Evolutionary conservation across 2,888 invertebrate genomes (phyloP).

Genomic region (Drosophila hamatofila): DNA sequence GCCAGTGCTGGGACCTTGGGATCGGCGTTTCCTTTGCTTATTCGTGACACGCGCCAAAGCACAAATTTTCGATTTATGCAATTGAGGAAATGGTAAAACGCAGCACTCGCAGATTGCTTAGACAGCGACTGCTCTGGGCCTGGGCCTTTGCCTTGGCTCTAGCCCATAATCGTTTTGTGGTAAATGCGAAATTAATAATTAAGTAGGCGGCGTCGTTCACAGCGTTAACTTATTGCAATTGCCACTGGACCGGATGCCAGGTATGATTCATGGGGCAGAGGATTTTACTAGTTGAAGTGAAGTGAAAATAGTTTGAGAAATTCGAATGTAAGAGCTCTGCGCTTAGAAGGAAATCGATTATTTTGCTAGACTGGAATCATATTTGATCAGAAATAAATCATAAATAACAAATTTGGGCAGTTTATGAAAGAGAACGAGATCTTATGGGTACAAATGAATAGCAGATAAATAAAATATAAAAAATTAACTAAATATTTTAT

Average conservation of each 20-base stretch:
- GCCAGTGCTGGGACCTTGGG: constrained; percentile 17
- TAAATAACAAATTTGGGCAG: too few species aligned
- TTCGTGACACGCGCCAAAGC: constrained; percentile 77
- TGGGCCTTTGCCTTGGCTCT: not conserved
- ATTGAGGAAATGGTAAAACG: constrained; percentile 70
- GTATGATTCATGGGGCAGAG: constrained; percentile 33
- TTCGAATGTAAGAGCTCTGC: not conserved
- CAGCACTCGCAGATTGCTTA: constrained; percentile 23
- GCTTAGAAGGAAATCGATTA: too few species aligned
- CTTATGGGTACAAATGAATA: too few species aligned
- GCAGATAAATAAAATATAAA: too few species aligned
- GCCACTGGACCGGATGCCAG: constrained; percentile 47
- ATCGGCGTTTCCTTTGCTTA: constrained; percentile 51
- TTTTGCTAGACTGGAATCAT: too few species aligned
- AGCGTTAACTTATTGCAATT: constrained; percentile 32
- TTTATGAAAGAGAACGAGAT: too few species aligned
- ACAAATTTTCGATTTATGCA: constrained; percentile 82
- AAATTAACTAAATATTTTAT: too few species aligned
- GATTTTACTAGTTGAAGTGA: not conserved
- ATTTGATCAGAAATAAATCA: too few species aligned
- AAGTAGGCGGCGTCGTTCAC: constrained; percentile 54
- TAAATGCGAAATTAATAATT: constrained; percentile 81
- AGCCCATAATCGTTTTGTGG: constrained; percentile 74
- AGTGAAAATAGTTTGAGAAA: not conserved
- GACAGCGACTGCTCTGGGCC: not conserved